Percentiles rank a stretch among this genome's conserved stretches.
Conservation (phyloP, 2,797 vertebrate genomes). For the Takifugu rubripes region DNA sequence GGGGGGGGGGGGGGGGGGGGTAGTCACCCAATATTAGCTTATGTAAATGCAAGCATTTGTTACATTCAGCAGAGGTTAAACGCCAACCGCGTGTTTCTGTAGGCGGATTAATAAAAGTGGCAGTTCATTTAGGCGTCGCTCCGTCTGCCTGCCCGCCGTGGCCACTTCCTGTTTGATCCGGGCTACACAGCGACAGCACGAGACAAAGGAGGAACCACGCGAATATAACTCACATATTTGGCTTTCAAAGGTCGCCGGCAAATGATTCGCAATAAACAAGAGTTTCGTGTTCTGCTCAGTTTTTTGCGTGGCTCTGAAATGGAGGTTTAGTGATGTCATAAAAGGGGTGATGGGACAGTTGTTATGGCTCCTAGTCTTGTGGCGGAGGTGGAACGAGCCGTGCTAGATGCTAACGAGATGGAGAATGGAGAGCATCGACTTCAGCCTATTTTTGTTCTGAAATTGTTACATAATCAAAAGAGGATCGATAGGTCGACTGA, state of each 20-base stretch:
- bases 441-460: slow-evolving; percentile 52
- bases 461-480: slow-evolving; percentile 68
- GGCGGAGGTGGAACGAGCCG: slow-evolving; percentile 13
- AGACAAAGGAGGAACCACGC: slow-evolving; percentile 1
- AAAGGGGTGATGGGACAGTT: slow-evolving; percentile 47
- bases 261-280: too few relatives aligned
- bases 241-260: background rate
- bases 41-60: slow-evolving; percentile 1
- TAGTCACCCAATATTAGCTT: slow-evolving; percentile 20
- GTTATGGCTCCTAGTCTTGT: slow-evolving; percentile 41
- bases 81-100: slow-evolving; percentile 28
- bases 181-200: slow-evolving; percentile 16
- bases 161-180: slow-evolving; percentile 10
- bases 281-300: too few relatives aligned
- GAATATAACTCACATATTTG: too few relatives aligned
- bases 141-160: background rate
- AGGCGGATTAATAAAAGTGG: slow-evolving; percentile 34
- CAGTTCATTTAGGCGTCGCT: slow-evolving; percentile 18
- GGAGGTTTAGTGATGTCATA: too few relatives aligned
- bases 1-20: background rate
- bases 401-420: slow-evolving; percentile 31
- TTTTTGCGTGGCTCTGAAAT: too few relatives aligned
- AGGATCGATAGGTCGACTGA: slow-evolving; percentile 60
- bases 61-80: slow-evolving; percentile 10
- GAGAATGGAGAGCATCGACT: slow-evolving; percentile 22